Evolutionary conservation across 64 coral and sea anemone species (phyloP).

Genomic region (Stichodactyla helianthus): DNA sequence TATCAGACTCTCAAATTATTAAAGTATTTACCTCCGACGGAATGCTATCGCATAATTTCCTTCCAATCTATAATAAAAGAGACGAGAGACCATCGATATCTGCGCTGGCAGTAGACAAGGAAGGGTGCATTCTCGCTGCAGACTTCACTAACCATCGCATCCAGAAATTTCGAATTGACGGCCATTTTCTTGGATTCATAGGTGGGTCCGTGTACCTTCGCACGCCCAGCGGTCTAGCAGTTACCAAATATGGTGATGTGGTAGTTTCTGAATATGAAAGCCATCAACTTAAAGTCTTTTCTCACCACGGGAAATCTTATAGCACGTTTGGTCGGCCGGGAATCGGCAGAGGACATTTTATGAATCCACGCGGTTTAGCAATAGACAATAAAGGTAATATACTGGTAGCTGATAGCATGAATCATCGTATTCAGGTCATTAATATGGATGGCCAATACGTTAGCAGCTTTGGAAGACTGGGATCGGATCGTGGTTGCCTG

Average conservation of each 20-base stretch:
- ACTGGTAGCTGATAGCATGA: conserved; percentile 65
- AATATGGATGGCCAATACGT: conserved; percentile 56
- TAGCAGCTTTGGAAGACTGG: conserved; percentile 66
- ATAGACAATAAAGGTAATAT: conserved; percentile 64
- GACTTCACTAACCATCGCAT: conserved; percentile 72
- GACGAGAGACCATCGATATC: conserved; percentile 73
- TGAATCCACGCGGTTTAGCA: conserved; percentile 60
- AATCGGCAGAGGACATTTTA: conserved; percentile 61
- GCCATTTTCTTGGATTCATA: conserved; percentile 81
- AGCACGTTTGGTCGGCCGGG: conserved; percentile 48
- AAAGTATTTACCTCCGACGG: conserved; percentile 89
- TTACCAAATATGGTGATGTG: conserved; percentile 64
- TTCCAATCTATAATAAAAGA: conserved; percentile 71
- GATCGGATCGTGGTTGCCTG: conserved; percentile 65
- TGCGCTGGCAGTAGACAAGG: conserved; percentile 65
- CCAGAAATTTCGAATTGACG: conserved; percentile 86
- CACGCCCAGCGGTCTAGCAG: conserved; percentile 67
- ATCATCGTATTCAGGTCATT: conserved; percentile 83
- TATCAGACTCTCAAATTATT: conserved; percentile 69
- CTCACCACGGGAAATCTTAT: conserved; percentile 46
- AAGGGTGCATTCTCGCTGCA: conserved; percentile 54
- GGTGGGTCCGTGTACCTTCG: conserved; percentile 66
- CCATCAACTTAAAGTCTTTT: conserved; percentile 68
- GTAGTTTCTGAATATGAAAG: conserved; percentile 68
- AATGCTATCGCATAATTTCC: conserved; percentile 68